Base-by-base conservation (phyloP, 2,888 invertebrate species). In the Coelopa pilipes region DNA sequence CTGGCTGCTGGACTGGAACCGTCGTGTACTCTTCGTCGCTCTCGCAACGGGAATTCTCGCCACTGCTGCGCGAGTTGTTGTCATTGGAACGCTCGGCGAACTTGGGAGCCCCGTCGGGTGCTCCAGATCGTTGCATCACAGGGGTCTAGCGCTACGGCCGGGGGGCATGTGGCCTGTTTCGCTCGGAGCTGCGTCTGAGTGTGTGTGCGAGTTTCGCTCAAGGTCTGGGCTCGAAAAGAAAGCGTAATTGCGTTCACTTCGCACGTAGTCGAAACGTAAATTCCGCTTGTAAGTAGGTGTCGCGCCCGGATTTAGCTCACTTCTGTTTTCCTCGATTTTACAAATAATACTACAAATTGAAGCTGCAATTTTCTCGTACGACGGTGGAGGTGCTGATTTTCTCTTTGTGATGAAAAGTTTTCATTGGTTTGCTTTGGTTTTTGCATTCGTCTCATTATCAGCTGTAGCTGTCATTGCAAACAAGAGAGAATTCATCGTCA, bases 21-120 rank as follows among this genome's bases (percentile, higher is more conserved):
- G 34, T 83, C 4, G 73, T 76, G 72, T 82, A 86, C 45, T 89
- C 89, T 2, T 90, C 90, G 74, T 90, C 90, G 17, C 87, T 89
- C 80, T 90, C 90, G 19, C 90, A 89, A 74, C 88, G 87, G 13
- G 89, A 88, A 68, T 89, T 89, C 75, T 90, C 90, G 34, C 49
- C 49, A 17, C 66, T 34, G 67, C 21, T 63, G 45, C 55, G 12
- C 24, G 75, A 74, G 74, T 11, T 65, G 2, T 69, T 71, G 63
- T 34, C 34, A 34, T 34, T 34, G 34, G 67, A 21, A 67, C 72
- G 72, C 13, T 70, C 60, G 74, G 73, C 69, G 75, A 75, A 77
- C 71, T 47, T 63, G 46, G 17, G 46, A 34, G 63, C 50, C 15
- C 49, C 50, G 24, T 21, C 66, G 4, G 50, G 17, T 24, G 24